Percentiles rank a stretch among this genome's conserved stretches.
Conservation (phyloP, 2,888 invertebrate species). For the Plebejus argus region DNA sequence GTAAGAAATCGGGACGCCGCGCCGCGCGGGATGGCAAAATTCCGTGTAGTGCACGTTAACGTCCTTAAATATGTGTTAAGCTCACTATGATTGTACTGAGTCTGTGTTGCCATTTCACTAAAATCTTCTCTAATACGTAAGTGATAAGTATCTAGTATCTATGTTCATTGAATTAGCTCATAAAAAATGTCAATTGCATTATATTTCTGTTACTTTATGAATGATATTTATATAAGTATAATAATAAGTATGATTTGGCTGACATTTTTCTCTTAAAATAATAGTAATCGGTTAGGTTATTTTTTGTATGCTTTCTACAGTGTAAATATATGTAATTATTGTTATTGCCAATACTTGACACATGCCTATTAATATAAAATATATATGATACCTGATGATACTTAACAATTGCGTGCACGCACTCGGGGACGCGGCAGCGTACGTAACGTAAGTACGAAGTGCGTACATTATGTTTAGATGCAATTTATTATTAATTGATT, state of each 20-base stretch:
- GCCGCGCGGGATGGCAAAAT: too few relatives aligned
- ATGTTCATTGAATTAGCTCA: neutral
- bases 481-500: neutral
- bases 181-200: neutral
- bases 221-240: neutral
- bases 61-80: neutral
- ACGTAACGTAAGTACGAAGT: neutral
- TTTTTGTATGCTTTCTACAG: neutral
- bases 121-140: neutral
- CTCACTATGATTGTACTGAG: neutral
- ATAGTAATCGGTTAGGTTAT: neutral
- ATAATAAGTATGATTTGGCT: neutral
- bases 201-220: neutral
- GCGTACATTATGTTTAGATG: neutral
- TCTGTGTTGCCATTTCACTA: slow-evolving; percentile 7
- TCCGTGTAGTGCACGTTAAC: too few relatives aligned
- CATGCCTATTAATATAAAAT: neutral
- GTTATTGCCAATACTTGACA: neutral
- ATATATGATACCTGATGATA: neutral
- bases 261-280: neutral
- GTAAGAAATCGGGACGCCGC: too few relatives aligned
- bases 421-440: neutral
- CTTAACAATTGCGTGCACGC: neutral
- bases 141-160: neutral
- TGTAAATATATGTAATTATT: neutral